phyloP scores from a whole-genome alignment of 2,113 vertebrate species.

The Tragulus kanchil region DNA sequence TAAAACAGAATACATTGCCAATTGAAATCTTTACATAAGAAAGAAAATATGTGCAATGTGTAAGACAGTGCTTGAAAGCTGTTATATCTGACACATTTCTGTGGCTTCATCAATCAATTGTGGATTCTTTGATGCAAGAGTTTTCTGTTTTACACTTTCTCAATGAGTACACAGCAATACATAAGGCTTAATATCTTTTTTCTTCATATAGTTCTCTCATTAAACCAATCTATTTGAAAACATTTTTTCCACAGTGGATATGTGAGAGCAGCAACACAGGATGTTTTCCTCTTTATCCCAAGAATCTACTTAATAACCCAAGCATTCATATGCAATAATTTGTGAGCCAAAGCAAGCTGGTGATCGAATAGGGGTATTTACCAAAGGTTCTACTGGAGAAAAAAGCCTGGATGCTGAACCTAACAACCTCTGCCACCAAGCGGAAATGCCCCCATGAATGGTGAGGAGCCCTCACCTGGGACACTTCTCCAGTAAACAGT shows the following conservation, averaged over 20 bases:
- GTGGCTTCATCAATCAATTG: constrained; percentile 83
- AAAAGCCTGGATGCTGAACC: background rate
- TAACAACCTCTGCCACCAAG: background rate
- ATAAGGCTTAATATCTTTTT: constrained; percentile 32
- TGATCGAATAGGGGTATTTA: background rate
- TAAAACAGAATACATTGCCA: constrained; percentile 86
- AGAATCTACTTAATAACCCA: constrained; percentile 60
- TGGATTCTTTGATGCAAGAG: constrained; percentile 75
- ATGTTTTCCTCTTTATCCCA: constrained; percentile 62
- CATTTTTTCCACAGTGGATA: constrained; percentile 65
- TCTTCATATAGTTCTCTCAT: constrained; percentile 66
- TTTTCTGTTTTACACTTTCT: constrained; percentile 75
- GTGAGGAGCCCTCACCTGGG: background rate
- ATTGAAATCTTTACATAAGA: constrained; percentile 84
- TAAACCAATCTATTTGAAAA: constrained; percentile 78
- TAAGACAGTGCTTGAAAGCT: constrained; percentile 85
- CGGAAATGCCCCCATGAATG: fast-evolving
- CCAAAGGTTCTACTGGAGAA: background rate
- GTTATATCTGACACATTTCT: constrained; percentile 86
- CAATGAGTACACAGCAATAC: constrained; percentile 27
- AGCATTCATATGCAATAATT: constrained; percentile 52
- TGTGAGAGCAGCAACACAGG: constrained; percentile 70
- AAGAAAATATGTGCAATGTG: constrained; percentile 84
- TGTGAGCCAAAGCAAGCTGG: constrained; percentile 23
- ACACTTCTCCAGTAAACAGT: background rate